These are phyloP conservation scores for Alectura lathami DNA, from an alignment of 2,113 vertebrate genomes.

Conservation along the genomic window DNA sequence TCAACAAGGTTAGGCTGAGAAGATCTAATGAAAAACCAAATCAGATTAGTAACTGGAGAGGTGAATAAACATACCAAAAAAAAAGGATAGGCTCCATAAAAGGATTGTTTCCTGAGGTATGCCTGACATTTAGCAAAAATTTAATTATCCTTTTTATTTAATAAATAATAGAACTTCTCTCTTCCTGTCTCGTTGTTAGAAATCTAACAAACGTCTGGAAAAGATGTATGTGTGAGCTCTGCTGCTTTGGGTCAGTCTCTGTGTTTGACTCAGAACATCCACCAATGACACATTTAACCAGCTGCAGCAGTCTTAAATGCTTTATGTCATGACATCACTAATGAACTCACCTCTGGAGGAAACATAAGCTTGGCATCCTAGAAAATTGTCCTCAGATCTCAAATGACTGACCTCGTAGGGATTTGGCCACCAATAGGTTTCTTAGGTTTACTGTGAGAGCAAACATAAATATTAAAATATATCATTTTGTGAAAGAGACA, in stretches of 20 bases:
- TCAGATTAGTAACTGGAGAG: neutral
- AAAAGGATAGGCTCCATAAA: neutral
- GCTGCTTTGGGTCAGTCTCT: neutral
- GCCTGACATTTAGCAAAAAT: slow-evolving; percentile 38
- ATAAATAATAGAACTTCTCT: neutral
- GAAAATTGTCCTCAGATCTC: slow-evolving; percentile 31
- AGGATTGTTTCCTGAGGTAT: slow-evolving; percentile 1
- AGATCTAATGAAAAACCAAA: neutral
- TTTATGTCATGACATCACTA: slow-evolving; percentile 28
- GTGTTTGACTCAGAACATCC: neutral
- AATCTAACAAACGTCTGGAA: neutral
- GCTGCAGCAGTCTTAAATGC: neutral
- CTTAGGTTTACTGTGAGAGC: neutral
- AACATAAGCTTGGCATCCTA: neutral
- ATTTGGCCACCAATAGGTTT: neutral
- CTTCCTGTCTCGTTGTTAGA: neutral
- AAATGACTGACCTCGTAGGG: neutral
- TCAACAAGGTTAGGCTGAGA: neutral
- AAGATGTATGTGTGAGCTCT: neutral
- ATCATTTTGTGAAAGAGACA: neutral
- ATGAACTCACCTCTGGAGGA: slow-evolving; percentile 27
- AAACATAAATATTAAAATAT: neutral
- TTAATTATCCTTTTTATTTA: slow-evolving; percentile 13
- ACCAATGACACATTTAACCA: neutral
- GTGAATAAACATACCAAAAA: neutral